Conservation (phyloP, 1,140 invertebrate species). For the Metopolophium dirhodum region DNA sequence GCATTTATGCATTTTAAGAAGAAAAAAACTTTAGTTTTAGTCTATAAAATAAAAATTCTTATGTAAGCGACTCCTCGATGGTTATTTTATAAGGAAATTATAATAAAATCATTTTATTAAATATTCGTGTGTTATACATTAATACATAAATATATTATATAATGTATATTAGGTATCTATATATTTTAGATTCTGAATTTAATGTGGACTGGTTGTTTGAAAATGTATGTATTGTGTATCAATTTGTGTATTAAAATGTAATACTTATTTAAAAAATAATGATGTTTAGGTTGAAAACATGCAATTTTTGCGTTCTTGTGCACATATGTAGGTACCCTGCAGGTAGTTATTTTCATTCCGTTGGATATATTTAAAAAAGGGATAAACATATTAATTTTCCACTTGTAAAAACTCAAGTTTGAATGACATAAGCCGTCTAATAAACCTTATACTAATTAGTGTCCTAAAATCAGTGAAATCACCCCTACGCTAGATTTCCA, state of each 20-base stretch:
- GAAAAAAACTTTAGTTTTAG: neutral
- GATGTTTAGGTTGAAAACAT: neutral
- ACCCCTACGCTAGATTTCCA: constrained; percentile 37
- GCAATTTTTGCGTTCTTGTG: neutral
- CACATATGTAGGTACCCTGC: neutral
- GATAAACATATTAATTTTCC: constrained; percentile 40
- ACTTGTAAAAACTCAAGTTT: constrained; percentile 51
- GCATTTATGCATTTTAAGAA: neutral
- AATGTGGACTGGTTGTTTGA: neutral
- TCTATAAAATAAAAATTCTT: neutral
- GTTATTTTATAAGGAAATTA: neutral
- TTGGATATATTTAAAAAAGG: constrained; percentile 7
- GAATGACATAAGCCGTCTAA: constrained; percentile 43
- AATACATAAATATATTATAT: neutral
- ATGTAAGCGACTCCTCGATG: neutral
- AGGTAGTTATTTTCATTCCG: neutral
- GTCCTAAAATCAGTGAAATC: constrained; percentile 36
- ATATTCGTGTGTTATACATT: neutral
- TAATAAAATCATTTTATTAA: neutral
- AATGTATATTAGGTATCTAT: no score
- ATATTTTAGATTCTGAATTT: neutral
- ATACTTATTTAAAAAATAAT: neutral
- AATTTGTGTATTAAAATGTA: neutral
- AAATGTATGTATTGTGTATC: neutral
- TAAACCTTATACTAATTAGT: constrained; percentile 55